Evolutionary conservation across 1,140 invertebrate genomes (phyloP), one percentile per base, ranked within the genome.

Genomic region (Micrasema longulum): DNA sequence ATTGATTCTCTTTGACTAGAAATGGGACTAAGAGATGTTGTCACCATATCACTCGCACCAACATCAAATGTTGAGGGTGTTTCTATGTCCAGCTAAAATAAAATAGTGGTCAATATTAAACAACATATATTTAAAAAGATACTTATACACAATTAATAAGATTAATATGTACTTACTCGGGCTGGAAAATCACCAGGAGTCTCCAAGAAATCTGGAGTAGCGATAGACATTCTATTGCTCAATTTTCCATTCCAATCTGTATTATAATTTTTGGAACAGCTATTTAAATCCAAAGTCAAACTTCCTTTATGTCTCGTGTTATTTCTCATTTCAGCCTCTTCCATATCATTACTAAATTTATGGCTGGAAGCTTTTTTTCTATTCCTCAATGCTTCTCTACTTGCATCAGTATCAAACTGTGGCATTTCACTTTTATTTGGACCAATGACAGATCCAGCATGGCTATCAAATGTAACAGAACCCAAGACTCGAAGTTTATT

Each of bases 1-100:
- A 35, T 31, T 16, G 20, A 23, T 20, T 50, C 64, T n/a, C 35
- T 22, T 2, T 52, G 64, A 12, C 22, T 45, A 35, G 60, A 66
- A 22, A 60, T 71, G 6, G 74, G 72, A 63, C 69, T 76, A 14
- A 76, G 38, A 10, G 65, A 10, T 16, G 72, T 64, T 50, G 75
- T 71, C n/a, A 72, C 64, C 26, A 73, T 31, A 48, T 72, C 69
- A 16, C 71, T 69, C 18, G 57, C 31, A 4, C 64, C 69, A 14
- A 74, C 60, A 16, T 74, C 75, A 43, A 71, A 71, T 26, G 83
- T 84, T 23, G 71, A 71, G 9, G 83, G 84, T 6, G 84, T 85
- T 79, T 85, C 84, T 38, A 85, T 73, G 66, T 84, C 82, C 10
- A 85, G 77, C 84, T 85, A 66, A 36, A 81, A 81, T 73, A 52